Percentiles rank a stretch among this genome's conserved stretches.
Evolutionary conservation across 2,797 vertebrate species (phyloP).

Genomic region (Labroides dimidiatus): DNA sequence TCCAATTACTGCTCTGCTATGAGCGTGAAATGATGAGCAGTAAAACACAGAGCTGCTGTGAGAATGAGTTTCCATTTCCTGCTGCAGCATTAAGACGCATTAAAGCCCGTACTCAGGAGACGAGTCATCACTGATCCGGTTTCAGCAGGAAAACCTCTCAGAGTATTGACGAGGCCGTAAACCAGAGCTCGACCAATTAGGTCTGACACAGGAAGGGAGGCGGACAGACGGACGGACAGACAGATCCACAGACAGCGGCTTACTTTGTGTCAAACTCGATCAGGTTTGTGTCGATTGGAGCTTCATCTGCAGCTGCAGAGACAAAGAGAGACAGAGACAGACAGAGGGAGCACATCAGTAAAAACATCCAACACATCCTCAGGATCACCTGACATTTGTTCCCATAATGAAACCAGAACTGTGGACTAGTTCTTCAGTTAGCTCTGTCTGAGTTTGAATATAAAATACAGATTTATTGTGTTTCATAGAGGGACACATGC

Average conservation of each 20-base stretch:
- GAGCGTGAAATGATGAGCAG: not conserved
- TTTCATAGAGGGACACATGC: too few relatives aligned
- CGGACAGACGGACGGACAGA: not conserved
- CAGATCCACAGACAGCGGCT: slow-evolving; percentile 61
- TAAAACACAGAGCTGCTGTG: slow-evolving; percentile 17
- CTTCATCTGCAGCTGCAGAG: slow-evolving; percentile 89
- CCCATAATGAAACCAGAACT: too few relatives aligned
- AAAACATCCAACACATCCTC: not conserved
- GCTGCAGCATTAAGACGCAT: slow-evolving; percentile 62
- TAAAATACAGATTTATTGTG: too few relatives aligned
- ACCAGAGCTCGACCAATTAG: slow-evolving; percentile 22
- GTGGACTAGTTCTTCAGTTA: too few relatives aligned
- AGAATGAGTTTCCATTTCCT: slow-evolving; percentile 55
- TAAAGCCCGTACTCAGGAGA: slow-evolving; percentile 54
- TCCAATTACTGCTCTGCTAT: not conserved
- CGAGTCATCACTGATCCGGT: slow-evolving; percentile 41
- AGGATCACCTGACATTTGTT: not conserved
- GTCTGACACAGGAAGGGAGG: not conserved
- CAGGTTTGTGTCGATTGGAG: slow-evolving; percentile 93
- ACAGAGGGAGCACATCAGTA: not conserved
- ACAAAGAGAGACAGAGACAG: not conserved
- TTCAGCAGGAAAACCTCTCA: slow-evolving; percentile 42
- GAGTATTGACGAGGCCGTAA: slow-evolving; percentile 11
- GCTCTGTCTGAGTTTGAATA: too few relatives aligned
- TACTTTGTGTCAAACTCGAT: slow-evolving; percentile 98